A percentile compares a stretch with the other conserved stretches of the same genome.
Conservation (phyloP, 2,888 invertebrate species). For the Apotomis betuletana region DNA sequence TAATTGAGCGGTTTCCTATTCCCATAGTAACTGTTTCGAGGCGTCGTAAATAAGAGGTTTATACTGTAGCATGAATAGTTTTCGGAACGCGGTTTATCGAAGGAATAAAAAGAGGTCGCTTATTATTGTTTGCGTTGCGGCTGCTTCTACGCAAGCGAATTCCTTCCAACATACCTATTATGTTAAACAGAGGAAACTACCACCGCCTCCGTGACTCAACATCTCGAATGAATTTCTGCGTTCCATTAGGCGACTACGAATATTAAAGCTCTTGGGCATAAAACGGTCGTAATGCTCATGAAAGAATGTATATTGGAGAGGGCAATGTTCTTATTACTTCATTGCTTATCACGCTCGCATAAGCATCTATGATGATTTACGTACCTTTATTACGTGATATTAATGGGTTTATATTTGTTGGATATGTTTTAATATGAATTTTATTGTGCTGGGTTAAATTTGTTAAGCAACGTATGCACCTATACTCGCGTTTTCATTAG, state of each 20-base stretch:
- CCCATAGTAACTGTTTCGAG: constrained; percentile 9
- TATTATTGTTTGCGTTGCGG: constrained; percentile 36
- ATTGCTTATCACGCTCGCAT: constrained; percentile 41
- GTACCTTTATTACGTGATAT: no score
- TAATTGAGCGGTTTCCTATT: constrained; percentile 18
- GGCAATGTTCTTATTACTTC: constrained; percentile 50
- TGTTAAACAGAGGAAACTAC: constrained; percentile 41
- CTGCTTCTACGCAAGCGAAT: constrained; percentile 17
- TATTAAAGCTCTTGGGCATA: constrained; percentile 54
- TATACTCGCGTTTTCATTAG: no score
- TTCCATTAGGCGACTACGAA: constrained; percentile 50
- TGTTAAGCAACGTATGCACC: no score
- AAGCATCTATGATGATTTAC: constrained; percentile 33
- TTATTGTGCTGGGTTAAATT: no score
- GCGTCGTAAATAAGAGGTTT: constrained; percentile 30
- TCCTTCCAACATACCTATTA: constrained; percentile 38
- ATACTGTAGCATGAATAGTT: constrained; percentile 18
- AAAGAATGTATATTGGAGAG: constrained; percentile 43
- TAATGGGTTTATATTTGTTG: no score
- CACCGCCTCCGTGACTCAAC: constrained; percentile 38
- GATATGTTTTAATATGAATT: no score
- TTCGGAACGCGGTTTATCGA: constrained; percentile 8
- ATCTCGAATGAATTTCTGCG: constrained; percentile 49
- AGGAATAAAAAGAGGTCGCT: constrained; percentile 32
- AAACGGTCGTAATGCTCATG: constrained; percentile 52